These are phyloP conservation scores for Embidobia sp. DNA, from an alignment of 2,888 invertebrate species.

Conservation along the genomic window DNA sequence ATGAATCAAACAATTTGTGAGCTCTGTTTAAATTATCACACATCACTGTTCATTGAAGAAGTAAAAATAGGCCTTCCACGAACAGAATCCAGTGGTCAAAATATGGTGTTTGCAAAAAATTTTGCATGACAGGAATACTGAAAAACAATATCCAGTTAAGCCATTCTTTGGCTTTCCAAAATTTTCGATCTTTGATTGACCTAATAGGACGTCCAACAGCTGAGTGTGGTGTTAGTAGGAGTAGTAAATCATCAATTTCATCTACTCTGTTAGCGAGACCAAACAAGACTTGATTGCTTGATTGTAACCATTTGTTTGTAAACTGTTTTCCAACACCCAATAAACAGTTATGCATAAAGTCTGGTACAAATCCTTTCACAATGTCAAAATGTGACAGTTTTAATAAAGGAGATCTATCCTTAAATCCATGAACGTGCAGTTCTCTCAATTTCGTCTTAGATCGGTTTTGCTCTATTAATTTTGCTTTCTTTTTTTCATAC, in stretches of 20 bases:
- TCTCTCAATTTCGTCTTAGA: background rate
- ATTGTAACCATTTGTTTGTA: background rate
- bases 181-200: background rate
- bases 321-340: background rate
- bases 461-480: background rate
- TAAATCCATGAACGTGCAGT: background rate
- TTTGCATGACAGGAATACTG: background rate
- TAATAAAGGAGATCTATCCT: background rate
- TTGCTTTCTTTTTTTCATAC: background rate
- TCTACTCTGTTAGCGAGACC: too few relatives aligned
- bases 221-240: too few relatives aligned
- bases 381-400: background rate
- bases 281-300: too few relatives aligned
- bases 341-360: background rate
- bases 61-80: background rate
- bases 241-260: too few relatives aligned
- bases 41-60: background rate
- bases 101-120: background rate
- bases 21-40: too few relatives aligned
- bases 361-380: background rate
- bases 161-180: conserved; percentile 1
- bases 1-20: background rate
- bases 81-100: background rate
- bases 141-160: background rate
- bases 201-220: background rate